Evolutionary conservation across 35 echinoderm and acorn worm genomes (phyloP).

Genomic region (Apostichopus japonicus): DNA sequence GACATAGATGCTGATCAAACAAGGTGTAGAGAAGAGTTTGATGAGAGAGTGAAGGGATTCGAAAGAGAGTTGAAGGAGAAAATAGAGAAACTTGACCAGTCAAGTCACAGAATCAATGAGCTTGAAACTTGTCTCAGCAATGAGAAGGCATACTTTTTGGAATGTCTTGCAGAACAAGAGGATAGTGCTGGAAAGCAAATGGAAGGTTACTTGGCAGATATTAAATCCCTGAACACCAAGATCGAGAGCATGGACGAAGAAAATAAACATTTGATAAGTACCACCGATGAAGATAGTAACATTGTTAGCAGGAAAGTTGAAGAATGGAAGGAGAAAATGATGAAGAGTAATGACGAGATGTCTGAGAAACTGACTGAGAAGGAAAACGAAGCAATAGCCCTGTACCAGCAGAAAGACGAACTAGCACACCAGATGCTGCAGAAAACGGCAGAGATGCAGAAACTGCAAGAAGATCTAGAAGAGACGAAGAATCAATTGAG

Average conservation of each 20-base stretch:
- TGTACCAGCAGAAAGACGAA: constrained; percentile 48
- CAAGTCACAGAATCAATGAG: constrained; percentile 41
- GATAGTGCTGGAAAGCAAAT: constrained; percentile 57
- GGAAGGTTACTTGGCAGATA: constrained; percentile 17
- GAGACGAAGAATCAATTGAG: constrained; percentile 30
- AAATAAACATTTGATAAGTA: constrained; percentile 18
- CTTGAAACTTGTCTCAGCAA: constrained; percentile 55
- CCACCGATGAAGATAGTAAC: background rate
- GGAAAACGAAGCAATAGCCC: constrained; percentile 18
- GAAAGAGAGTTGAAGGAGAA: constrained; percentile 50
- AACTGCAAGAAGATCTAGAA: background rate
- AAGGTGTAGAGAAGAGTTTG: background rate
- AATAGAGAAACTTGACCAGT: constrained; percentile 50
- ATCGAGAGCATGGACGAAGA: constrained; percentile 32
- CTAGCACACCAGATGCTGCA: constrained; percentile 30
- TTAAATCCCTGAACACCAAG: constrained; percentile 28
- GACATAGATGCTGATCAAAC: background rate
- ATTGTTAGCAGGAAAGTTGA: background rate
- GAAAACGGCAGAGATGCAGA: background rate
- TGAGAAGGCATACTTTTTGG: constrained; percentile 66
- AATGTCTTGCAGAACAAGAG: constrained; percentile 71
- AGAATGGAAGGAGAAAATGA: constrained; percentile 23
- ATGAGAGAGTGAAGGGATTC: constrained; percentile 9
- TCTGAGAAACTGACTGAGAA: background rate
- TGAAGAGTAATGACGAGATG: background rate